Conservation (phyloP, 2,888 invertebrate species). For the Trachelus troglodyta region DNA sequence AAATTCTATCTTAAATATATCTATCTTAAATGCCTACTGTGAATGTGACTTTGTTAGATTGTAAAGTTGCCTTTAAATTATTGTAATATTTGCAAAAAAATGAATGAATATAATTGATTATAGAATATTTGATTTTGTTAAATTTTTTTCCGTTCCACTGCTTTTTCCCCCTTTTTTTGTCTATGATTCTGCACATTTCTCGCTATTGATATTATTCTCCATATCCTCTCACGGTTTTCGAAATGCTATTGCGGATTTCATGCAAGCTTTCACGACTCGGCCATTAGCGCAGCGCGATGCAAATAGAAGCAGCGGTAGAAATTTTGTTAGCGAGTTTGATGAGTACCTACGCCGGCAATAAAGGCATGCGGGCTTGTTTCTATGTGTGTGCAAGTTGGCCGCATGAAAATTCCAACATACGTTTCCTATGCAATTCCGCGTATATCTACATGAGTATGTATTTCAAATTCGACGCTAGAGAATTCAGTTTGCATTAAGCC, state of each 20-base stretch:
- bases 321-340: background rate
- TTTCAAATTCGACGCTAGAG: background rate
- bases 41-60: too few relatives aligned
- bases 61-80: too few relatives aligned
- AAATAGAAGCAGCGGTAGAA: background rate
- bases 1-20: background rate
- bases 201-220: too few relatives aligned
- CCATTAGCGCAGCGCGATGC: background rate
- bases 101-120: background rate
- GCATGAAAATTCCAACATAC: background rate
- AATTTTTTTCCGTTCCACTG: background rate
- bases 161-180: background rate
- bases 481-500: background rate
- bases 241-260: background rate
- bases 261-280: background rate
- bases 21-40: too few relatives aligned
- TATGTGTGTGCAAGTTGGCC: background rate
- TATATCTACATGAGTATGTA: background rate
- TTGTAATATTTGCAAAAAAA: too few relatives aligned
- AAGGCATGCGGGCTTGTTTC: background rate
- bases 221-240: background rate
- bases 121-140: background rate
- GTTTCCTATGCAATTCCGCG: background rate
- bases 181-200: background rate
- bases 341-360: background rate